These are phyloP conservation scores for Halocaridina rubra DNA, from an alignment of 2,888 invertebrate species.

Conservation along the genomic window DNA sequence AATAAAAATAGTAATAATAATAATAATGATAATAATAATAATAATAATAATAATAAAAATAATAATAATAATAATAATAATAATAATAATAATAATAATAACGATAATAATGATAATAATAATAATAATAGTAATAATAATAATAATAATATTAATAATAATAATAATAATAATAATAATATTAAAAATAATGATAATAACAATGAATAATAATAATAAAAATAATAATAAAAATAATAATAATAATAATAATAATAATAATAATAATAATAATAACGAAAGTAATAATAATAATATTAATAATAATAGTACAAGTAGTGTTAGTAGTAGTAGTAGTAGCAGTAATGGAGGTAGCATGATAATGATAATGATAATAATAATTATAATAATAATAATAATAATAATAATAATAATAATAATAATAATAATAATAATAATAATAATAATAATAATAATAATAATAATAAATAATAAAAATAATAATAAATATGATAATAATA, in stretches of 20 bases:
- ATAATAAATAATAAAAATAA: background rate
- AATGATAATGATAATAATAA: background rate
- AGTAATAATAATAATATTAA: background rate
- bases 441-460: background rate
- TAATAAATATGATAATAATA: background rate
- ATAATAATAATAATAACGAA: background rate
- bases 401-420: background rate
- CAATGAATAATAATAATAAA: background rate
- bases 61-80: background rate
- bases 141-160: background rate
- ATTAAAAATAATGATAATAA: background rate
- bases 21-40: background rate
- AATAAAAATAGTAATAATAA: no score
- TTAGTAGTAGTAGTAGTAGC: background rate
- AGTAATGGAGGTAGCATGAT: background rate
- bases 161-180: background rate
- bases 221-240: background rate
- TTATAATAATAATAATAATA: background rate
- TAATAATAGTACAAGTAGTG: background rate
- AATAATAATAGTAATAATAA: background rate
- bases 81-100: background rate
- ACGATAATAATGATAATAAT: background rate
- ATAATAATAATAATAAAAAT: background rate
- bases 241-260: background rate
- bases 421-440: background rate